Conservation (phyloP, 2,113 vertebrate species). For the Pituophis catenifer region DNA sequence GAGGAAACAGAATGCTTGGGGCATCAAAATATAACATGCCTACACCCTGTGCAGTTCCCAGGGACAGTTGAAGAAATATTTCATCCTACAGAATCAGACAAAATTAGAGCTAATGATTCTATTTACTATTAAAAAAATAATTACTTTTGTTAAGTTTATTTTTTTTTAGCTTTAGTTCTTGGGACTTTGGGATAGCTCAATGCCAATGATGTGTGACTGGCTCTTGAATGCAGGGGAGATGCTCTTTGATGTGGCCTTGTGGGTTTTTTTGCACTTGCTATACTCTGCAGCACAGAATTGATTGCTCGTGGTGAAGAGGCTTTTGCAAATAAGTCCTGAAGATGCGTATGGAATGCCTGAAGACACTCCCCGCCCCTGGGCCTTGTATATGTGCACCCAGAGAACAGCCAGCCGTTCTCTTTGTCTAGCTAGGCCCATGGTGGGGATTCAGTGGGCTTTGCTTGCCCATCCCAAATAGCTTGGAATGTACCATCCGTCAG, state of each 20-base stretch:
- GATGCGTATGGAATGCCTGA: background rate
- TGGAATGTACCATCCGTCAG: background rate
- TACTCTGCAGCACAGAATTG: background rate
- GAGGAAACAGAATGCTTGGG: background rate
- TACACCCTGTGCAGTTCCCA: background rate
- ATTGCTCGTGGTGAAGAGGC: background rate
- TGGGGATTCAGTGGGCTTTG: background rate
- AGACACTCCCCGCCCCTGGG: background rate
- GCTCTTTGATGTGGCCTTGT: fast-evolving
- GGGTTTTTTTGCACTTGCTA: background rate
- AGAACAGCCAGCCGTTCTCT: background rate
- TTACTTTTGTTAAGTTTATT: background rate
- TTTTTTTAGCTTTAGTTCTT: background rate
- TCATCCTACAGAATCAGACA: background rate
- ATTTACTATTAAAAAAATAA: background rate
- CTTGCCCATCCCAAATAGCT: background rate
- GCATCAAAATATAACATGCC: background rate
- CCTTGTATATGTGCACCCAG: background rate
- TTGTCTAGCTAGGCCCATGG: background rate
- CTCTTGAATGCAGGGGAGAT: fast-evolving
- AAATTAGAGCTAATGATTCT: background rate
- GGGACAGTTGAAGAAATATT: background rate
- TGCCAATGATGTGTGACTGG: background rate
- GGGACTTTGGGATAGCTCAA: background rate
- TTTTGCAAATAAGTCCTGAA: background rate